Percentiles rank a stretch among this genome's conserved stretches.
Conservation (phyloP, 1,140 invertebrate genomes). For the Polypedilum pembai region DNA sequence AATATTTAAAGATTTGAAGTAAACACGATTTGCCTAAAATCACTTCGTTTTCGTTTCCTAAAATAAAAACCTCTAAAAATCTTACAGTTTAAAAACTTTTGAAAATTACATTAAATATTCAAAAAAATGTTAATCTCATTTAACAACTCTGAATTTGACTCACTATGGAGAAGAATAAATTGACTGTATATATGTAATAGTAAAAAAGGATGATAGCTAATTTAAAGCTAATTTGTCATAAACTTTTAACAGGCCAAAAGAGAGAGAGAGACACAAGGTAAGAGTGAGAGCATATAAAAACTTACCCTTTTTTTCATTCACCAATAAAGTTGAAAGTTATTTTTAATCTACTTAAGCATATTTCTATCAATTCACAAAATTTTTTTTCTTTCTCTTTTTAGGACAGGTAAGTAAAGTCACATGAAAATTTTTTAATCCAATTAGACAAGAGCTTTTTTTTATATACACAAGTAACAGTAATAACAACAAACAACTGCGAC, state of each 20-base stretch:
- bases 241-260: background rate
- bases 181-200: too few species aligned
- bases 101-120: background rate
- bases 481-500: too few species aligned
- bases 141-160: too few species aligned
- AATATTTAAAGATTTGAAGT: too few species aligned
- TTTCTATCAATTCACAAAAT: background rate
- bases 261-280: background rate
- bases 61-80: background rate
- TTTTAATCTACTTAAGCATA: constrained; percentile 18
- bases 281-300: too few species aligned
- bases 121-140: too few species aligned
- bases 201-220: constrained; percentile 4
- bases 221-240: background rate
- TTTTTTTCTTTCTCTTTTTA: background rate
- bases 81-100: background rate
- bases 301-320: too few species aligned
- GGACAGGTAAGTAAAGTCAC: background rate
- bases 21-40: background rate
- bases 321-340: background rate
- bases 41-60: background rate
- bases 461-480: too few species aligned
- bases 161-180: too few species aligned
- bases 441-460: background rate
- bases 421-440: background rate